A percentile compares a stretch with the other conserved stretches of the same genome.
These are phyloP conservation scores for Lithobates sylvaticus DNA, from an alignment of 2,797 vertebrate species.

Conservation along the genomic window DNA sequence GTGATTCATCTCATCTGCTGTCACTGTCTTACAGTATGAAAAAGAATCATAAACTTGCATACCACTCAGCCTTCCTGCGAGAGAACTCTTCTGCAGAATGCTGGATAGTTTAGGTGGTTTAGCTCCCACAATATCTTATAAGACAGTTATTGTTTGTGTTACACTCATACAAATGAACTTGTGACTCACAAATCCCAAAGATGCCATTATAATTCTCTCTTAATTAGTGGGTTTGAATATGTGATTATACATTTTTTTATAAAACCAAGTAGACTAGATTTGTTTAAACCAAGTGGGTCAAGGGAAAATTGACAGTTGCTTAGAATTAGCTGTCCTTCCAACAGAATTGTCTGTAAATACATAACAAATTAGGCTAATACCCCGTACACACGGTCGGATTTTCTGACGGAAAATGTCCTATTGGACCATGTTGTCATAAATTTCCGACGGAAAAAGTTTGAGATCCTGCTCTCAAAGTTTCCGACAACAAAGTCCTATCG, in stretches of 20 bases:
- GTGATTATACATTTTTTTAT: not conserved
- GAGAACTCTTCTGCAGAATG: not conserved
- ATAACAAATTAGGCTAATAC: not conserved
- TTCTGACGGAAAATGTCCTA: no score
- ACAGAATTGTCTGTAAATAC: not conserved
- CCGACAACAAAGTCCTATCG: no score
- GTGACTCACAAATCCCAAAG: not conserved
- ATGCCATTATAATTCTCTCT: not conserved
- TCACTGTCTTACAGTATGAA: not conserved
- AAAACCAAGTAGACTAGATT: not conserved
- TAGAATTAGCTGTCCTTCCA: not conserved
- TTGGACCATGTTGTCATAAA: no score
- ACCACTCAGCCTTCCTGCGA: not conserved
- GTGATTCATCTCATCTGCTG: conserved; percentile 36
- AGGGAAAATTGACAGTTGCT: not conserved
- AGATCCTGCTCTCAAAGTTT: no score
- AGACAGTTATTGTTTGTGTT: not conserved
- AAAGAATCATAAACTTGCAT: conserved; percentile 12
- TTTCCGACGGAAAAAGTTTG: no score
- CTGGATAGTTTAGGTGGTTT: not conserved
- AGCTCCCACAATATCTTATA: not conserved
- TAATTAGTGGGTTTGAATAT: not conserved
- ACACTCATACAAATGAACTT: not conserved
- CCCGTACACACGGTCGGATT: no score
- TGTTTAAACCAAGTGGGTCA: not conserved